Conservation (phyloP, 2,797 vertebrate species). For the Vipera latastei region DNA sequence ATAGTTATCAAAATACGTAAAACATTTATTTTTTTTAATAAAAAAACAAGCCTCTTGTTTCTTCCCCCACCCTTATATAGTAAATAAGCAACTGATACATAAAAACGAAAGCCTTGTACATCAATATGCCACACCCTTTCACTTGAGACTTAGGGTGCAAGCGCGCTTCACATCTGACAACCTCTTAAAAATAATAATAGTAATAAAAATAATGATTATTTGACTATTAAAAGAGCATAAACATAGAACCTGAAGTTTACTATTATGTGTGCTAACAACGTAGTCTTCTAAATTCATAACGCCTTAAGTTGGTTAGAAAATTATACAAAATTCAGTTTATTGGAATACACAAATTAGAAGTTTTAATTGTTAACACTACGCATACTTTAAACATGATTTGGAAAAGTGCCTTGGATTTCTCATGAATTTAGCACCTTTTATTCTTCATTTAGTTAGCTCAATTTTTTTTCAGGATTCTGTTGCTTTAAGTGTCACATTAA, state of each 20-base stretch:
- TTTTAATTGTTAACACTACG: background rate
- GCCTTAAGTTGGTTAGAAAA: constrained; percentile 55
- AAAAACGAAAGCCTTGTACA: background rate
- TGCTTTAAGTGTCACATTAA: background rate
- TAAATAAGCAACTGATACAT: background rate
- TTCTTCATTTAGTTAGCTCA: background rate
- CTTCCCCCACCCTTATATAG: background rate
- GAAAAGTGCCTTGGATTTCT: background rate
- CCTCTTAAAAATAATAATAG: background rate
- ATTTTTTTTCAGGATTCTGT: background rate
- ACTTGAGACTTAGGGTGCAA: background rate
- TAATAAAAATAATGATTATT: constrained; percentile 13
- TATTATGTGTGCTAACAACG: constrained; percentile 37
- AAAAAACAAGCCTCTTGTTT: background rate
- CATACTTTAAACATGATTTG: background rate
- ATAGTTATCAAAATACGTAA: background rate
- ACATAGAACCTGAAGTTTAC: background rate
- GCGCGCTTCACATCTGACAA: constrained; percentile 6
- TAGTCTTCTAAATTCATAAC: constrained; percentile 31
- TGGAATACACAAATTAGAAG: constrained; percentile 34
- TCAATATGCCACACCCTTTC: background rate
- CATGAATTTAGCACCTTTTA: background rate
- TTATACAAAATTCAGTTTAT: constrained; percentile 53
- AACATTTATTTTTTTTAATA: background rate
- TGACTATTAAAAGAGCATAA: constrained; percentile 16